Evolutionary conservation across 2,888 invertebrate genomes (phyloP).

Genomic region (Tanytarsus gracilentus): DNA sequence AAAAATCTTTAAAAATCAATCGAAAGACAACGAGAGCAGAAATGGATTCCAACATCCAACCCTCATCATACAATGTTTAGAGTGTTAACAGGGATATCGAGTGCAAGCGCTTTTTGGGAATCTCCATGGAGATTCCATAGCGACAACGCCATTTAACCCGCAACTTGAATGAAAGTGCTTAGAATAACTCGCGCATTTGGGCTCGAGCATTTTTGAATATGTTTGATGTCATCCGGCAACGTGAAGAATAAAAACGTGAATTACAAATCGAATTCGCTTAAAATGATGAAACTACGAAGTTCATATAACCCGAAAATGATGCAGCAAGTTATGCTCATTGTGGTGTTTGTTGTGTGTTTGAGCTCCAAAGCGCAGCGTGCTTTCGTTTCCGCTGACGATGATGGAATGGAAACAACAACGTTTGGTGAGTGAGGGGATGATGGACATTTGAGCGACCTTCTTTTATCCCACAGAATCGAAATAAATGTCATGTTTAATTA

Average conservation of each 20-base stretch:
- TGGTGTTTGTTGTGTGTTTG: slow-evolving; percentile 17
- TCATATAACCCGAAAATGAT: slow-evolving; percentile 11
- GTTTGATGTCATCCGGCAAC: slow-evolving; percentile 9
- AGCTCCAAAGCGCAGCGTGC: slow-evolving; percentile 7
- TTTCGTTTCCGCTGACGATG: slow-evolving; percentile 15
- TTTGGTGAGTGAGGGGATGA: slow-evolving; percentile 44
- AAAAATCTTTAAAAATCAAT: neutral
- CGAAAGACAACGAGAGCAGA: neutral
- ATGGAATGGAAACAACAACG: slow-evolving; percentile 41
- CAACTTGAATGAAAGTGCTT: slow-evolving; percentile 2
- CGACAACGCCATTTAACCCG: neutral
- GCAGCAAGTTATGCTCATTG: slow-evolving; percentile 11
- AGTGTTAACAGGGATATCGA: neutral
- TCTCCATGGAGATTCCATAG: slow-evolving; percentile 20
- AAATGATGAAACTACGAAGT: slow-evolving; percentile 16
- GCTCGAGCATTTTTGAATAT: slow-evolving; percentile 1
- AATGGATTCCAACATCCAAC: neutral
- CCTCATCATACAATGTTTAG: neutral
- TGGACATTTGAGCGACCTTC: too few relatives aligned
- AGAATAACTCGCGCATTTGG: slow-evolving; percentile 11
- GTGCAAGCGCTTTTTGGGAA: neutral
- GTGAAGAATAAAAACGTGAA: neutral
- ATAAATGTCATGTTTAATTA: too few relatives aligned
- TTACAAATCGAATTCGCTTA: neutral
- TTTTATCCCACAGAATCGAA: too few relatives aligned